Evolutionary conservation across 92 coral and sea anemone species (phyloP).

Genomic region (Virgularia gustaviana): DNA sequence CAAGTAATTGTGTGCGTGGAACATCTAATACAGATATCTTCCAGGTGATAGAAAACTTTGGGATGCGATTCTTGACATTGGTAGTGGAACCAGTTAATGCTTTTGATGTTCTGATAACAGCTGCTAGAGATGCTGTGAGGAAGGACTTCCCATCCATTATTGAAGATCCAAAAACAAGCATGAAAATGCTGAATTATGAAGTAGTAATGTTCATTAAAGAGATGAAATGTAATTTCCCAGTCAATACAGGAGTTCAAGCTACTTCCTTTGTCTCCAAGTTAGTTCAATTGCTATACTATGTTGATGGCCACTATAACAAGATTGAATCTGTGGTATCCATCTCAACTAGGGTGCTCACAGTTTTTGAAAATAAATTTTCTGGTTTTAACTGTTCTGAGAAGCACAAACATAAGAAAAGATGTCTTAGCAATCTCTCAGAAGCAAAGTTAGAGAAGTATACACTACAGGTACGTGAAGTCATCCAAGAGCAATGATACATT

Average conservation of each 20-base stretch:
- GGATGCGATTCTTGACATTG: slow-evolving; percentile 23
- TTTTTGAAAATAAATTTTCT: slow-evolving; percentile 32
- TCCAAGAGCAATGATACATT: slow-evolving; percentile 17
- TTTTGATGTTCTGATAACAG: slow-evolving; percentile 21
- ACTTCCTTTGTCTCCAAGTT: slow-evolving; percentile 29
- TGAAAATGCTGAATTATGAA: slow-evolving; percentile 31
- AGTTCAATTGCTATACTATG: slow-evolving; percentile 27
- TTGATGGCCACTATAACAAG: slow-evolving; percentile 48
- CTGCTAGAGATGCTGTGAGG: slow-evolving; percentile 30
- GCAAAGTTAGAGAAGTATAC: slow-evolving; percentile 15
- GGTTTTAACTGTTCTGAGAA: slow-evolving; percentile 46
- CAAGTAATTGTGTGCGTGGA: slow-evolving; percentile 15
- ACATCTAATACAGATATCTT: slow-evolving; percentile 20
- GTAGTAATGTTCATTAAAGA: slow-evolving; percentile 31
- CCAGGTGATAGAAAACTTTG: slow-evolving; percentile 23
- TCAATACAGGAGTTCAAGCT: slow-evolving; percentile 16
- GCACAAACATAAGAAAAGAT: slow-evolving; percentile 40
- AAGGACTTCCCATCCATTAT: slow-evolving; percentile 32
- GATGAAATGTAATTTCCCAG: slow-evolving; percentile 43
- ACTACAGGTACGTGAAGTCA: slow-evolving; percentile 23
- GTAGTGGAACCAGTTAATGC: slow-evolving; percentile 23
- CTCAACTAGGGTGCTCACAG: slow-evolving; percentile 26
- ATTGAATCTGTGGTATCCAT: slow-evolving; percentile 17
- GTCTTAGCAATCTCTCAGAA: slow-evolving; percentile 24
- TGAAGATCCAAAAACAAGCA: slow-evolving; percentile 39